A percentile compares a stretch with the other conserved stretches of the same genome.
Conservation (phyloP, 37 sponge, comb jelly and placozoan species). For the Petrosia ficiformis region DNA sequence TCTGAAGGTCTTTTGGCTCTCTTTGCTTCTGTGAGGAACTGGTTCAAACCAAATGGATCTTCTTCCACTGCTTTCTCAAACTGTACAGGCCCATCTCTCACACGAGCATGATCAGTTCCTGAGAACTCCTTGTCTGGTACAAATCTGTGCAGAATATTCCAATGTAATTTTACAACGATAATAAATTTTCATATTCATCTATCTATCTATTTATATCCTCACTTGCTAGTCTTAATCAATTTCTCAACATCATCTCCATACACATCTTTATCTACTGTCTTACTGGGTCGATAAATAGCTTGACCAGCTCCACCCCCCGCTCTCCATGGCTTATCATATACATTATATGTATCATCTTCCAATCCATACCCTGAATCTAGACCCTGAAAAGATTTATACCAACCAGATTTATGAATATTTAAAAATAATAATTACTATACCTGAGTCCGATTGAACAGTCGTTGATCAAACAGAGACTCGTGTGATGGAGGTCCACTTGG, state of each 20-base stretch:
- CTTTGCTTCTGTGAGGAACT: slow-evolving; percentile 94
- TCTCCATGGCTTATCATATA: slow-evolving; percentile 97
- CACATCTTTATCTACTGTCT: slow-evolving; percentile 89
- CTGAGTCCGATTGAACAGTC: slow-evolving; percentile 91
- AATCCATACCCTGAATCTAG: slow-evolving; percentile 80
- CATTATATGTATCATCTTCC: slow-evolving; percentile 94
- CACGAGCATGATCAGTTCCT: slow-evolving; percentile 66
- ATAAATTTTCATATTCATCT: neutral
- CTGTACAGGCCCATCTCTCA: slow-evolving; percentile 93
- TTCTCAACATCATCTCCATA: slow-evolving; percentile 97
- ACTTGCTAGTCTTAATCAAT: slow-evolving; percentile 87
- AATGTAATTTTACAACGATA: neutral
- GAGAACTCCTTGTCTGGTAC: slow-evolving; percentile 90
- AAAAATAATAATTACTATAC: slow-evolving; percentile 25
- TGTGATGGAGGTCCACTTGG: slow-evolving; percentile 61
- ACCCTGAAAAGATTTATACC: slow-evolving; percentile 43
- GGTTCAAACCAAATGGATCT: slow-evolving; percentile 94
- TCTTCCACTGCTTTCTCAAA: slow-evolving; percentile 90
- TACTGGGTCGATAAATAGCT: slow-evolving; percentile 88
- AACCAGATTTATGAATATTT: neutral
- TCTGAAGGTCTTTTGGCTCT: slow-evolving; percentile 77
- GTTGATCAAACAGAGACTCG: slow-evolving; percentile 91
- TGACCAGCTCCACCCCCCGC: slow-evolving; percentile 84
- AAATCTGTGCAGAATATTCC: slow-evolving; percentile 70
- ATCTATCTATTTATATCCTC: too few species aligned